Percentiles rank a stretch among this genome's conserved stretches.
phyloP scores from a whole-genome alignment of 2,888 invertebrate genomes.

The Leucoptera coffeella region DNA sequence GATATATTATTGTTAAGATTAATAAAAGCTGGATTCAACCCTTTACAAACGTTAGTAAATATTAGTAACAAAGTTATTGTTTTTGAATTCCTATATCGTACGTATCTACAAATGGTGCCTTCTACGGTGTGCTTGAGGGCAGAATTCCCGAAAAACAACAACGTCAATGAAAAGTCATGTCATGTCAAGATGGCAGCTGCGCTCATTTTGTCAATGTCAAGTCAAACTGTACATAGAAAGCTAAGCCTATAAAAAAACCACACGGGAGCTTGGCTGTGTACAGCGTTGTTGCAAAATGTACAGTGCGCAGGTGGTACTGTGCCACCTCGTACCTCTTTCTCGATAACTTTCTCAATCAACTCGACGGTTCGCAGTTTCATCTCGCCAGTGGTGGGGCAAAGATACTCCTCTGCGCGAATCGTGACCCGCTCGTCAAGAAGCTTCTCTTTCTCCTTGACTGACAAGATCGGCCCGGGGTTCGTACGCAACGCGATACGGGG shows the following conservation, averaged over 20 bases:
- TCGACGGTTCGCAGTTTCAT: constrained; percentile 85
- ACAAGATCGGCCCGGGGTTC: constrained; percentile 74
- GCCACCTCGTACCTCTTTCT: constrained; percentile 78
- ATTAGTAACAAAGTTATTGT: too few species aligned
- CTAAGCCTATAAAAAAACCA: constrained; percentile 30
- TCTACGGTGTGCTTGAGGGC: too few species aligned
- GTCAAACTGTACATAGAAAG: constrained; percentile 27
- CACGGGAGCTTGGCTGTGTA: not conserved
- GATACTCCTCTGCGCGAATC: constrained; percentile 82
- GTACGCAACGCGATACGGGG: constrained; percentile 82
- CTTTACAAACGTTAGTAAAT: too few species aligned
- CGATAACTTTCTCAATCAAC: constrained; percentile 92
- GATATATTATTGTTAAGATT: too few species aligned
- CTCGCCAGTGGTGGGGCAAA: constrained; percentile 80
- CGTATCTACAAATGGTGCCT: too few species aligned
- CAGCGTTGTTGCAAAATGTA: constrained; percentile 22
- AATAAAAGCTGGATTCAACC: too few species aligned
- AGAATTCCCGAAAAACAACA: too few species aligned
- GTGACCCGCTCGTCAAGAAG: constrained; percentile 84
- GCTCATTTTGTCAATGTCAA: not conserved
- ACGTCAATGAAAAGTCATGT: too few species aligned
- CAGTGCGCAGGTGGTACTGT: constrained; percentile 23
- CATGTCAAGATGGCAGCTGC: not conserved
- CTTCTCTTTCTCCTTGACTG: constrained; percentile 85
- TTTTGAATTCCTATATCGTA: too few species aligned